Evolutionary conservation across 2,888 invertebrate species (phyloP).

Genomic region (Ophion costatus): DNA sequence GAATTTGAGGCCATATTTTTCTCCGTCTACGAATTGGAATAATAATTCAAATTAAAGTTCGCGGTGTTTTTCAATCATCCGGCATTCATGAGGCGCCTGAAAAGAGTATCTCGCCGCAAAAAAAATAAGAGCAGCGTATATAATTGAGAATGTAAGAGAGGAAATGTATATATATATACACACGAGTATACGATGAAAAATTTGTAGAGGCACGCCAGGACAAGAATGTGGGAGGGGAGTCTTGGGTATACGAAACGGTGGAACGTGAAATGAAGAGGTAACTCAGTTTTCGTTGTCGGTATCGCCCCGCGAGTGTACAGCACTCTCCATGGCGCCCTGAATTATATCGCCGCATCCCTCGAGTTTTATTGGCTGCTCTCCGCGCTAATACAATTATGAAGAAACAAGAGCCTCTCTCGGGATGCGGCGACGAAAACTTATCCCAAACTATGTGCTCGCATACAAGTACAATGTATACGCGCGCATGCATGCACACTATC

Average conservation of each 20-base stretch:
- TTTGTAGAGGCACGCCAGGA: constrained; percentile 25
- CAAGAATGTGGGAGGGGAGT: constrained; percentile 12
- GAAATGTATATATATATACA: background rate
- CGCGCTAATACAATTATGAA: constrained; percentile 64
- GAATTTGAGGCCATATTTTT: too few species aligned
- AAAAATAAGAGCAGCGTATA: constrained; percentile 45
- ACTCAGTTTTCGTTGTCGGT: constrained; percentile 64
- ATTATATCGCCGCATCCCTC: constrained; percentile 58
- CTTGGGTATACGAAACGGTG: constrained; percentile 38
- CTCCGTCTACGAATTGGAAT: too few species aligned
- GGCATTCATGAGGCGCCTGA: constrained; percentile 46
- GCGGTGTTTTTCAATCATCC: constrained; percentile 60
- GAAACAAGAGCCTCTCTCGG: constrained; percentile 58
- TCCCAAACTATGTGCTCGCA: constrained; percentile 25
- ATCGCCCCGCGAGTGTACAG: constrained; percentile 43
- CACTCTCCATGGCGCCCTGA: constrained; percentile 50
- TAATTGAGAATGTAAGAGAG: constrained; percentile 39
- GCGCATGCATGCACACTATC: too few species aligned
- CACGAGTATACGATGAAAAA: constrained; percentile 28
- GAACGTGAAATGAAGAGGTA: constrained; percentile 64
- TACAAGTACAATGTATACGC: constrained; percentile 2
- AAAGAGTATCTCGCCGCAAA: constrained; percentile 39
- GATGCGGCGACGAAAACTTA: constrained; percentile 41
- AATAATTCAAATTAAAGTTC: too few species aligned
- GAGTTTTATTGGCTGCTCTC: constrained; percentile 63